Evolutionary conservation across 2,888 invertebrate species (phyloP), one percentile per base, ranked within the genome.

Genomic region (Phrixothrix hirtus): DNA sequence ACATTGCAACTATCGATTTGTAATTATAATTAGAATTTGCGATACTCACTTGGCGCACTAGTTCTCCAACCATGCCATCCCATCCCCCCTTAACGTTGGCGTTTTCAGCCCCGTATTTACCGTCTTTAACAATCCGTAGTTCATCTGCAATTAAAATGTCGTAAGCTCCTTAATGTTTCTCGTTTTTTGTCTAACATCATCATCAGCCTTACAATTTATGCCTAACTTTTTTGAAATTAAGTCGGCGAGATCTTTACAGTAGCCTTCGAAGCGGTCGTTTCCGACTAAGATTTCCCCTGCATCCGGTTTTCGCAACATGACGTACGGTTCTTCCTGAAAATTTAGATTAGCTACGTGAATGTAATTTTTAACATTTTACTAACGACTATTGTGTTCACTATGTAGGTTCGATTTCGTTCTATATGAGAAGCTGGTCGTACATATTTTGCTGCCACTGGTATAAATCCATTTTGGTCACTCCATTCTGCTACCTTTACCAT

Each of bases 401-500:
- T 83, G 67, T 92, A 94, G 0, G 93, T 93, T 69, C 84, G 86
- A 71, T 93, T 93, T 58, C 84, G 85, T 62, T 90, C 89, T 60
- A 89, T 86, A 52, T 87, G 85, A 2, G 82, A 77, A 10, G 85
- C 84, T 0, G 89, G 85, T 53, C 89, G 82, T 21, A 86, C 83
- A 66, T 88, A 88, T 75, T 89, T 92, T 3, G 89, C 85, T 2
- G 89, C 84, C 15, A 87, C 80, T 0, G 89, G 80, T 55, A 82
- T 84, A 61, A 93, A 83, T 2, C 92, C 92, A 12, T 82, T 81
- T 58, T 84, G 84, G 65, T 93, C 92, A 11, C 86, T 88, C 93
- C 93, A 94, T 68, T 91, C 89, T 12, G 91, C 93, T 4, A 93
- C 89, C 82, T 93, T 92, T 11, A 93, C 86, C 88, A 93, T 89